A percentile compares a stretch with the other conserved stretches of the same genome.
Evolutionary conservation across 2,888 invertebrate genomes (phyloP).

Genomic region (Norana najaformis): DNA sequence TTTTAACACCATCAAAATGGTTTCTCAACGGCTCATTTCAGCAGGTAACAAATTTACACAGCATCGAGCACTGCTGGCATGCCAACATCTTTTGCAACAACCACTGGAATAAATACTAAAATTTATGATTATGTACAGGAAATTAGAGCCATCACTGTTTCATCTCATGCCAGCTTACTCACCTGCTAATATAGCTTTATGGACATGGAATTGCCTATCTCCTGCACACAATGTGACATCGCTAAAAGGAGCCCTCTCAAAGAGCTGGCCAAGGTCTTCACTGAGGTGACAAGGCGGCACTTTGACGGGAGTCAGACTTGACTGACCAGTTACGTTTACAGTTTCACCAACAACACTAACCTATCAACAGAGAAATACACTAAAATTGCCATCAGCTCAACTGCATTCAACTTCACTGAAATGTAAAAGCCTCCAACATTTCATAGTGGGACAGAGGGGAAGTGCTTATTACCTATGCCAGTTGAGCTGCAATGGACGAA

Average conservation of each 20-base stretch:
- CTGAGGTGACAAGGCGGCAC: slow-evolving; percentile 77
- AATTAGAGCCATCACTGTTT: neutral
- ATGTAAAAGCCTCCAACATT: neutral
- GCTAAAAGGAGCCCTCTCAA: slow-evolving; percentile 95
- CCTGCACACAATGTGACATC: slow-evolving; percentile 90
- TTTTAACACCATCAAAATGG: too few species aligned
- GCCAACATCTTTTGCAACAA: neutral
- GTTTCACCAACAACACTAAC: slow-evolving; percentile 97
- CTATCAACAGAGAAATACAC: slow-evolving; percentile 58
- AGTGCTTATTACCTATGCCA: neutral
- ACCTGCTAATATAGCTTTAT: slow-evolving; percentile 95
- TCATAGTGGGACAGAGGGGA: neutral
- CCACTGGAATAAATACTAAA: neutral
- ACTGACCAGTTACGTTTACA: slow-evolving; percentile 98
- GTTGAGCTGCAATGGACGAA: neutral
- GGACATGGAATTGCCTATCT: slow-evolving; percentile 73
- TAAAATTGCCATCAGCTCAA: neutral
- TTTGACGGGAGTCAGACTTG: slow-evolving; percentile 96
- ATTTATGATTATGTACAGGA: neutral
- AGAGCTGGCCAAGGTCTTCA: slow-evolving; percentile 90
- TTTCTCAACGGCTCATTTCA: neutral
- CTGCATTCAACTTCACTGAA: neutral
- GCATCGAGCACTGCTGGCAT: too few species aligned
- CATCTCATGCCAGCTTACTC: slow-evolving; percentile 48
- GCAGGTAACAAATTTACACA: too few species aligned